Percentiles rank a stretch among this genome's conserved stretches.
phyloP scores from a whole-genome alignment of 2,113 vertebrate species.

The Corythoichthys haematopterus region DNA sequence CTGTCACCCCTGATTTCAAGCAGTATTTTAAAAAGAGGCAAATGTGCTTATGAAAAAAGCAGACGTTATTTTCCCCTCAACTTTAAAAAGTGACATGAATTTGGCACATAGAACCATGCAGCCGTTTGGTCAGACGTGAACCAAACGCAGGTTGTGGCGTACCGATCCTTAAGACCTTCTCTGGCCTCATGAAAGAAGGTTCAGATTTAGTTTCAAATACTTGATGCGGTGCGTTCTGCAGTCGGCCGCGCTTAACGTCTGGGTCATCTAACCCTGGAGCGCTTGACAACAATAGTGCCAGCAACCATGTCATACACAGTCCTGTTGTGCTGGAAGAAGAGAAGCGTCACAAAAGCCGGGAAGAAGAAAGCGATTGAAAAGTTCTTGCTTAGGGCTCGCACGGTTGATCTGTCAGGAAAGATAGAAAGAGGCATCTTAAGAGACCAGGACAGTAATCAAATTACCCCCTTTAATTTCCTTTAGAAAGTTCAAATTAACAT shows the following conservation, averaged over 20 bases:
- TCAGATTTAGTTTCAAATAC: slow-evolving; percentile 9
- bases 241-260: slow-evolving; percentile 2
- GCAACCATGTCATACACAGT: slow-evolving; percentile 98
- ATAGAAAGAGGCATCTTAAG: slow-evolving; percentile 1
- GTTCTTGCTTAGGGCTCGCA: slow-evolving; percentile 98
- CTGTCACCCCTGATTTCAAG: slow-evolving; percentile 19
- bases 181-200: not conserved
- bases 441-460: not conserved
- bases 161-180: not conserved
- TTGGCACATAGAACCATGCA: slow-evolving; percentile 40
- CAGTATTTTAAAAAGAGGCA: slow-evolving; percentile 31
- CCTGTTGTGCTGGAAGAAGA: slow-evolving; percentile 98
- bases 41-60: slow-evolving; percentile 24
- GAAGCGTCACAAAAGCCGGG: slow-evolving; percentile 93
- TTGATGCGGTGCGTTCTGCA: slow-evolving; percentile 17
- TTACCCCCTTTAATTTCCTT: not conserved
- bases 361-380: slow-evolving; percentile 99
- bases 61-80: slow-evolving; percentile 7
- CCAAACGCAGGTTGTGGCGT: slow-evolving; percentile 1
- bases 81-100: slow-evolving; percentile 11
- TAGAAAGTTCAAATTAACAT: too few species aligned
- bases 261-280: slow-evolving; percentile 84
- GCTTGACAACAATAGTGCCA: slow-evolving; percentile 95
- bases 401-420: slow-evolving; percentile 78
- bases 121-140: slow-evolving; percentile 30